Evolutionary conservation across 2,113 vertebrate genomes (phyloP).

Genomic region (Sakesphorus luctuosus): DNA sequence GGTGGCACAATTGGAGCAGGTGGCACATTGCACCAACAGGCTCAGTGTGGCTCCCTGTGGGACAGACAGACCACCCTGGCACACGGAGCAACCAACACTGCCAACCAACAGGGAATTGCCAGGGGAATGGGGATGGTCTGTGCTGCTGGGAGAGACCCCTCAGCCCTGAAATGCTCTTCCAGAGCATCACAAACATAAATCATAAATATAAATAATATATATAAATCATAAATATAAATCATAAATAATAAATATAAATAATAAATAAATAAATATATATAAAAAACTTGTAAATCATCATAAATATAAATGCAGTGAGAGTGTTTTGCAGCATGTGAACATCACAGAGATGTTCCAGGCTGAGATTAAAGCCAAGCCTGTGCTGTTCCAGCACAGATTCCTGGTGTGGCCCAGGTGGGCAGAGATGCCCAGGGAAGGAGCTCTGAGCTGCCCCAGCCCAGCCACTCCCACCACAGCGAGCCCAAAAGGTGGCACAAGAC

Average conservation of each 20-base stretch:
- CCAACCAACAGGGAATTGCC: background rate
- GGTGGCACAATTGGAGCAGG: background rate
- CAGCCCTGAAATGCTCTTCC: background rate
- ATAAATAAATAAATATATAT: too few relatives aligned
- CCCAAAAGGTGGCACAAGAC: background rate
- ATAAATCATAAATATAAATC: too few relatives aligned
- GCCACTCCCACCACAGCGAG: background rate
- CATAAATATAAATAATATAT: too few relatives aligned
- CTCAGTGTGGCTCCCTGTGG: background rate
- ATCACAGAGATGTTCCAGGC: background rate
- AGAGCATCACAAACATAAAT: too few relatives aligned
- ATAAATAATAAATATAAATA: too few relatives aligned
- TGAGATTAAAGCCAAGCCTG: background rate
- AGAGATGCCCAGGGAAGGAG: background rate
- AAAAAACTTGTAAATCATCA: too few relatives aligned
- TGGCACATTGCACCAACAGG: background rate
- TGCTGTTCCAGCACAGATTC: background rate
- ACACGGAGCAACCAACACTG: background rate
- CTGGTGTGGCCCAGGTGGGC: too few relatives aligned
- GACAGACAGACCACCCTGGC: too few relatives aligned
- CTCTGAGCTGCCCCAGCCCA: background rate
- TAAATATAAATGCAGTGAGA: fast-evolving
- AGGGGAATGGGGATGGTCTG: background rate
- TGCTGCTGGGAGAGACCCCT: background rate
- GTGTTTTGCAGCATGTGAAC: fast-evolving